Base-by-base conservation (phyloP, 2,797 vertebrate genomes). In the Leucoraja ocellata region DNA sequence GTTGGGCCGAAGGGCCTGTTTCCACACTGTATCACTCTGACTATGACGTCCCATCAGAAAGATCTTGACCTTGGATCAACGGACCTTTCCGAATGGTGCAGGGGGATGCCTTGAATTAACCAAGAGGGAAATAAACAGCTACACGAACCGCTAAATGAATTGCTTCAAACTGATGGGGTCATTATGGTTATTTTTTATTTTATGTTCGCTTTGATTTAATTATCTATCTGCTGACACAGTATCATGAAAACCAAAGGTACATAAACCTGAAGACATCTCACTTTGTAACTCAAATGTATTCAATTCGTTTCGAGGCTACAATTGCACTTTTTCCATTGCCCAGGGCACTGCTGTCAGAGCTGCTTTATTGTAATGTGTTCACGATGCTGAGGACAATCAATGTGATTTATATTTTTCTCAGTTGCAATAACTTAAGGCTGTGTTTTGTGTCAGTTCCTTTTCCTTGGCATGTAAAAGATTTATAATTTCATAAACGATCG, bases 401-500 rank as follows among this genome's bases (percentile, higher is more conserved):
- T 92, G 73, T 92, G 90, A 76, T 92, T 92, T 74, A 76, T 28
- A 92, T 74, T 73, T 74, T 73, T 76, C 68, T 74, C 39, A 92
- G 90, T 28, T n/a, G 90, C 90, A 76, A 76, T 92, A 92, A 92
- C 90, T 92, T 74, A 74, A 54, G 71, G 90, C 90, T 74, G 73
- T 92, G 73, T 91, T 92, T 91, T 74, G 13, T 88, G 90, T 76
- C 90, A 92, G 90, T 76, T 92, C 68, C 90, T 92, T 92, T 18
- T 76, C 71, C 90, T 92, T 92, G 90, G 39, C 90, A 76, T 13
- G 73, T 92, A 92, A 92, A 76, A 58, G 84, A 92, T 92, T 73
- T 92, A 92, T 92, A 73, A 92, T 92, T 92, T 88, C 16, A n/a
- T 18, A 36, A 88, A 88, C 6, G 32, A 23, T 65, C 68, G 63